Percentiles rank a stretch among this genome's conserved stretches.
Evolutionary conservation across 2,888 invertebrate species (phyloP).

Genomic region (Drosophila quinaria): DNA sequence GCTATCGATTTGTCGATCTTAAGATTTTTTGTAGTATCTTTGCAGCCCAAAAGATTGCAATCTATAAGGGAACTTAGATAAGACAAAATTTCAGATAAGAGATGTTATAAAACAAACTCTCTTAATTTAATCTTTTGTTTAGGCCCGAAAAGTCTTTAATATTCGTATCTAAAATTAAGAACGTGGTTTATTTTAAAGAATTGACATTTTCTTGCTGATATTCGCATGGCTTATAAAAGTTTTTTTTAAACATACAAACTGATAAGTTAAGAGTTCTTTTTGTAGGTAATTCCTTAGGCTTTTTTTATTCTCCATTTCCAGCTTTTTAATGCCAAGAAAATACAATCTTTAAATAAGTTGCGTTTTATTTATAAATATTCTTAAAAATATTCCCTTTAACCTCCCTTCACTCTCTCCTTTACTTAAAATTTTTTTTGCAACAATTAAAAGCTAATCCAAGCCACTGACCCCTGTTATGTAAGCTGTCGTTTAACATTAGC

Average conservation of each 20-base stretch:
- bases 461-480: slow-evolving; percentile 56
- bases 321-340: too few relatives aligned
- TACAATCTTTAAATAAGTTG: too few relatives aligned
- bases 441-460: slow-evolving; percentile 29
- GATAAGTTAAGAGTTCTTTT: neutral
- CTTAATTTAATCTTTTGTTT: neutral
- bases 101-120: neutral
- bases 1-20: neutral
- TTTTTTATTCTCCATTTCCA: too few relatives aligned
- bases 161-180: neutral
- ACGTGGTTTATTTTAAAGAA: neutral
- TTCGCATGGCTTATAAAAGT: neutral
- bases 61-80: neutral
- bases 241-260: neutral
- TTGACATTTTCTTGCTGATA: neutral
- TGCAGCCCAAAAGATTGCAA: neutral
- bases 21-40: neutral
- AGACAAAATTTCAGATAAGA: neutral
- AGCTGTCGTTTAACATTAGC: slow-evolving; percentile 57
- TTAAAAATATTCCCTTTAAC: too few relatives aligned
- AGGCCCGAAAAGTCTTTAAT: neutral
- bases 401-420: neutral
- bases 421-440: neutral
- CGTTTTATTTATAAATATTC: too few relatives aligned
- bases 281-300: too few relatives aligned